Evolutionary conservation across 2,888 invertebrate genomes (phyloP).

Genomic region (Drosophila mercatorum): DNA sequence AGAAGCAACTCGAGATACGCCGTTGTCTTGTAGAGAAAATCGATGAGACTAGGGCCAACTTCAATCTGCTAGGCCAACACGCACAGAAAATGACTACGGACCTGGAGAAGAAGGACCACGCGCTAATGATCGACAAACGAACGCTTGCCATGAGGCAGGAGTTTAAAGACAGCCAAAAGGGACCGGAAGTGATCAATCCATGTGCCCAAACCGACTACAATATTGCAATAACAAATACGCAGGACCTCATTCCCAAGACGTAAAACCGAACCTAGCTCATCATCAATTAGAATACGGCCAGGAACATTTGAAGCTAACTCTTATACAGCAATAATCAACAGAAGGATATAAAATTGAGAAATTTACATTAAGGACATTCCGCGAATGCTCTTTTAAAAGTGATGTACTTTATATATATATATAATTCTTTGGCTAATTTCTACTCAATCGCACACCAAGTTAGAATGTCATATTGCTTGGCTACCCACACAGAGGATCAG

Average conservation of each 20-base stretch:
- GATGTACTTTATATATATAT: not conserved
- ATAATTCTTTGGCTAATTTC: not conserved
- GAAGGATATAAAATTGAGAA: not conserved
- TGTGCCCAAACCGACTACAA: slow-evolving; percentile 36
- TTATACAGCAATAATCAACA: not conserved
- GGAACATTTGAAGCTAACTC: not conserved
- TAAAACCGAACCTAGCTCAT: not conserved
- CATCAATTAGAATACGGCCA: too few relatives aligned
- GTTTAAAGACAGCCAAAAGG: slow-evolving; percentile 1
- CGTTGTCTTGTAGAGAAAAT: slow-evolving; percentile 88
- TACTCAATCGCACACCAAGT: slow-evolving; percentile 1
- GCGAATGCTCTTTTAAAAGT: not conserved
- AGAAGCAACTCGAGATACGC: slow-evolving; percentile 88
- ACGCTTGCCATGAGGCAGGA: slow-evolving; percentile 85
- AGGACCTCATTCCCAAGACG: slow-evolving; percentile 3
- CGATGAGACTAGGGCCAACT: slow-evolving; percentile 89
- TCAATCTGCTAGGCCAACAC: slow-evolving; percentile 89
- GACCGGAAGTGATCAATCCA: slow-evolving; percentile 11
- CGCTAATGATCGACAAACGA: slow-evolving; percentile 90
- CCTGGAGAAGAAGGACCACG: slow-evolving; percentile 90
- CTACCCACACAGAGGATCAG: not conserved
- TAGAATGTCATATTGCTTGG: not conserved
- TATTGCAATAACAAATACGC: slow-evolving; percentile 10
- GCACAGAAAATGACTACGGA: slow-evolving; percentile 89
- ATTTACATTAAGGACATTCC: not conserved